Percentiles rank a stretch among this genome's conserved stretches.
Evolutionary conservation across 2,888 invertebrate genomes (phyloP).

Genomic region (Pyralis farinalis): DNA sequence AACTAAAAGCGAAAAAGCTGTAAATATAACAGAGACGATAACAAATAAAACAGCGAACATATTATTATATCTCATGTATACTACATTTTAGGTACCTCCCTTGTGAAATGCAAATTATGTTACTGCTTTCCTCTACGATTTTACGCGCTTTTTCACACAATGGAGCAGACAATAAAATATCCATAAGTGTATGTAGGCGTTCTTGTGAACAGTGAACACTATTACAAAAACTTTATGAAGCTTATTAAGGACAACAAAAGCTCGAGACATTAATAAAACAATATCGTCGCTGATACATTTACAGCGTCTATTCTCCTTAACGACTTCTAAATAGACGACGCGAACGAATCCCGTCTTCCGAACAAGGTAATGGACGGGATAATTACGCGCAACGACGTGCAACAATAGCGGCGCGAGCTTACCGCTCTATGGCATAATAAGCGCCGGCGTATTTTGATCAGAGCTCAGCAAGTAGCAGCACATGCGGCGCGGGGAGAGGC

Average conservation of each 20-base stretch:
- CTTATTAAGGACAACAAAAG: slow-evolving; percentile 51
- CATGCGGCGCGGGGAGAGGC: slow-evolving; percentile 33
- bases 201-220: slow-evolving; percentile 19
- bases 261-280: slow-evolving; percentile 54
- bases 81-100: not conserved
- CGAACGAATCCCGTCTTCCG: slow-evolving; percentile 63
- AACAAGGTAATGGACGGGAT: slow-evolving; percentile 79
- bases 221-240: slow-evolving; percentile 35
- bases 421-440: slow-evolving; percentile 75
- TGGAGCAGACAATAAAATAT: slow-evolving; percentile 10
- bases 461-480: slow-evolving; percentile 66
- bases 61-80: not conserved
- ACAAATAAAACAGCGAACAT: slow-evolving; percentile 5
- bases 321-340: slow-evolving; percentile 72
- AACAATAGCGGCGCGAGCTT: slow-evolving; percentile 77
- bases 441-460: slow-evolving; percentile 75
- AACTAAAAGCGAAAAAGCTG: slow-evolving; percentile 5
- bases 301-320: slow-evolving; percentile 65
- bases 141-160: slow-evolving; percentile 6
- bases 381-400: slow-evolving; percentile 77
- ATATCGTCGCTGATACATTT: slow-evolving; percentile 60
- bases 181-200: slow-evolving; percentile 9
- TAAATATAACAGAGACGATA: slow-evolving; percentile 6
- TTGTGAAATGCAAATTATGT: slow-evolving; percentile 6
- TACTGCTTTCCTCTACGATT: slow-evolving; percentile 1